phyloP scores from a whole-genome alignment of 1,140 invertebrate genomes.

The Lethrus apterus region DNA sequence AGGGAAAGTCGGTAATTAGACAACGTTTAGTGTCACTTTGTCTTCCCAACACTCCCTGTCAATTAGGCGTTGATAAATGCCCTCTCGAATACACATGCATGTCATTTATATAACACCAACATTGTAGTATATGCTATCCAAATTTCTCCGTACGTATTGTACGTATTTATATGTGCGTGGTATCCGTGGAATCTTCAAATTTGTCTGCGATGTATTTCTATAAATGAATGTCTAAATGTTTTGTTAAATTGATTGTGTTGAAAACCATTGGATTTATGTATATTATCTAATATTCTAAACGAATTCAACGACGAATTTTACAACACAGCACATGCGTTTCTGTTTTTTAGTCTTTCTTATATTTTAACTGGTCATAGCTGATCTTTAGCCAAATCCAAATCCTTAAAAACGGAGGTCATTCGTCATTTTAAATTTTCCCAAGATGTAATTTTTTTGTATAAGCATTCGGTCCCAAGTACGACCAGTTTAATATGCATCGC shows the following conservation, averaged over 20 bases:
- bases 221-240: background rate
- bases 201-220: conserved; percentile 23
- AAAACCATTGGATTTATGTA: background rate
- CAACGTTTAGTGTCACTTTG: conserved; percentile 40
- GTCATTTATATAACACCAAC: conserved; percentile 18
- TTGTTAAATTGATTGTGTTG: background rate
- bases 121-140: conserved; percentile 2
- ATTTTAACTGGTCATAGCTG: too few relatives aligned
- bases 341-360: too few relatives aligned
- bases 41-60: conserved; percentile 34
- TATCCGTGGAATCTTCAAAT: conserved; percentile 21
- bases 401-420: too few relatives aligned
- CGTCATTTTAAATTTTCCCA: too few relatives aligned
- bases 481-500: too few relatives aligned
- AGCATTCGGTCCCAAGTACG: too few relatives aligned
- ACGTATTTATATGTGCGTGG: too few relatives aligned
- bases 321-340: too few relatives aligned
- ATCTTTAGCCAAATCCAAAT: too few relatives aligned
- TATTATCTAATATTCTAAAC: background rate
- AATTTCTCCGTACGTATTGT: conserved; percentile 5
- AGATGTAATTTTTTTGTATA: too few relatives aligned
- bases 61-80: conserved; percentile 40
- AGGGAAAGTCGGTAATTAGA: conserved; percentile 33
- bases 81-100: conserved; percentile 26
- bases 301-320: background rate